These are phyloP conservation scores for Upupa epops DNA, from an alignment of 2,113 vertebrate genomes.

Conservation along the genomic window DNA sequence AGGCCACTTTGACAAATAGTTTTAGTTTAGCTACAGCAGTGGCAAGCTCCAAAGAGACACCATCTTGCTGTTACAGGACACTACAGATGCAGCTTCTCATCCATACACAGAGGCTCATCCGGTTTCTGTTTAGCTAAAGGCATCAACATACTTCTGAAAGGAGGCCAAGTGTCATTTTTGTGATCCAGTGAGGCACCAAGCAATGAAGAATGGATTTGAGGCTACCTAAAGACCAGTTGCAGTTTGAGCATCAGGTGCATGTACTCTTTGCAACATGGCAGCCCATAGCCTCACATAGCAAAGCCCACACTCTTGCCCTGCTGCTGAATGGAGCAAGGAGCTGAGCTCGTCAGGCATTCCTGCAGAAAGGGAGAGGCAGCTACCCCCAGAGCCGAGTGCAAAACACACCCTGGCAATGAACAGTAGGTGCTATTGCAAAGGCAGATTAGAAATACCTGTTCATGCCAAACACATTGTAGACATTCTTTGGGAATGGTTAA, in stretches of 20 bases:
- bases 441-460: neutral
- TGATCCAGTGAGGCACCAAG: neutral
- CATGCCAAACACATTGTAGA: neutral
- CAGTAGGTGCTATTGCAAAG: neutral
- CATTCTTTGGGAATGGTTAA: neutral
- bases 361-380: neutral
- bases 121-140: neutral
- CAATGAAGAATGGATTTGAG: neutral
- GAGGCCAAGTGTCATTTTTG: neutral
- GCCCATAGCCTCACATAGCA: accelerated
- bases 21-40: neutral
- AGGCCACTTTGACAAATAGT: neutral
- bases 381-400: neutral
- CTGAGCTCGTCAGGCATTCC: neutral
- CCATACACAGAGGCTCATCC: neutral
- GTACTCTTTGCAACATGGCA: neutral
- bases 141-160: neutral
- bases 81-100: neutral
- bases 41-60: neutral
- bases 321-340: neutral
- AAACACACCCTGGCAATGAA: neutral
- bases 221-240: neutral
- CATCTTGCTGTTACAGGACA: neutral
- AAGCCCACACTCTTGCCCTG: neutral
- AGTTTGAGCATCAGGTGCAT: neutral